These are phyloP conservation scores for Morpho helenor DNA, from an alignment of 2,888 invertebrate genomes.

Conservation along the genomic window DNA sequence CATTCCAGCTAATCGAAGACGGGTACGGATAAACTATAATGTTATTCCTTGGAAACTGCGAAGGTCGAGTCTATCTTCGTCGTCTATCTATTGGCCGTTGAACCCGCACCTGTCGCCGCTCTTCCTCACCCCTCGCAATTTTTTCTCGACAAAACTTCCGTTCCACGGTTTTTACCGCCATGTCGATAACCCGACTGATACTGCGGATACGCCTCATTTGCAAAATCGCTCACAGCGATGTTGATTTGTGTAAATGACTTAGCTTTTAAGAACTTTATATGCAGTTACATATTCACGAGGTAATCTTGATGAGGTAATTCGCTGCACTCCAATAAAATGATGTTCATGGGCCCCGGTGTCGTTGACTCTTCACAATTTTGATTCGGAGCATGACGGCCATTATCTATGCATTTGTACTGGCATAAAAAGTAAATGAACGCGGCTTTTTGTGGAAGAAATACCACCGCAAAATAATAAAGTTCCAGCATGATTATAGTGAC, in stretches of 20 bases:
- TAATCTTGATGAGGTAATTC: constrained; percentile 43
- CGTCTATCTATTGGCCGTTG: constrained; percentile 51
- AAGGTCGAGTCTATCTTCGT: constrained; percentile 31
- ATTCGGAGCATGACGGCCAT: constrained; percentile 20
- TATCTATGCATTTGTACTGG: constrained; percentile 22
- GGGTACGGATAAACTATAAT: constrained; percentile 43
- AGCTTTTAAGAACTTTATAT: constrained; percentile 34
- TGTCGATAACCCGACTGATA: constrained; percentile 68
- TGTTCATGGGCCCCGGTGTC: constrained; percentile 38
- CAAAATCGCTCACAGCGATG: constrained; percentile 49
- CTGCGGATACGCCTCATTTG: constrained; percentile 71
- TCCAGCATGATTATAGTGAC: background rate
- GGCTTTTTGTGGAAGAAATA: constrained; percentile 11
- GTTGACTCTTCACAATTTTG: constrained; percentile 44
- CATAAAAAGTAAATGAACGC: constrained; percentile 17
- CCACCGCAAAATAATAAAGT: constrained; percentile 10
- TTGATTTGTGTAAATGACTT: constrained; percentile 50
- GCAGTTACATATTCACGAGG: constrained; percentile 13
- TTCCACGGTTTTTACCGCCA: constrained; percentile 63
- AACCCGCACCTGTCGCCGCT: constrained; percentile 66
- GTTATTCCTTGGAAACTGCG: constrained; percentile 47
- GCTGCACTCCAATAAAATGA: constrained; percentile 44
- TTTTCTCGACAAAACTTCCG: constrained; percentile 70
- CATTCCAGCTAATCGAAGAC: constrained; percentile 38
- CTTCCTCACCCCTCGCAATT: constrained; percentile 62